Evolutionary conservation across 2,888 invertebrate species (phyloP).

Genomic region (Lissocephala sabroskyi): DNA sequence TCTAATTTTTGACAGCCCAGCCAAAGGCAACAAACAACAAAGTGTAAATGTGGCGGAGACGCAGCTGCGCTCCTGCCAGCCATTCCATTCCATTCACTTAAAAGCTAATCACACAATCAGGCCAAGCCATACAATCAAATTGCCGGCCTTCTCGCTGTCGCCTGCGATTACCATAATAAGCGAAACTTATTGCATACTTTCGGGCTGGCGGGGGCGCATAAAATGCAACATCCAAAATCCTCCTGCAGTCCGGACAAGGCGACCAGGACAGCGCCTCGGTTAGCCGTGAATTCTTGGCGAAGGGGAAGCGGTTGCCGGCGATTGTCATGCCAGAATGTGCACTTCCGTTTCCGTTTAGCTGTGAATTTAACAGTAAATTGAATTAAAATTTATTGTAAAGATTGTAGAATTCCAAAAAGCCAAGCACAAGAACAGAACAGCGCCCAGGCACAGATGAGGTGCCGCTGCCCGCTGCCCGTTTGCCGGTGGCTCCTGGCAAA

Average conservation of each 20-base stretch:
- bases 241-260: no score
- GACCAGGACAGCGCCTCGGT: neutral
- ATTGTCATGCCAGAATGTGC: constrained; percentile 64
- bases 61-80: no score
- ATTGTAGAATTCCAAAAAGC: constrained; percentile 59
- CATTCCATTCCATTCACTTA: constrained; percentile 58
- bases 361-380: constrained; percentile 59
- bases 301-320: constrained; percentile 26
- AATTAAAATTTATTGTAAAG: constrained; percentile 67
- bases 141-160: constrained; percentile 46
- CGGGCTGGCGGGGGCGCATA: constrained; percentile 30
- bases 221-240: constrained; percentile 28
- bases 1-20: no score
- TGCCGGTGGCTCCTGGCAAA: constrained; percentile 33
- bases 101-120: constrained; percentile 27
- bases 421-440: constrained; percentile 11
- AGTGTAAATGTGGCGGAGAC: no score
- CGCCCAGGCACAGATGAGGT: constrained; percentile 7
- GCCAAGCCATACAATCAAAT: constrained; percentile 30
- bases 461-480: constrained; percentile 35
- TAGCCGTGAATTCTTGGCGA: no score
- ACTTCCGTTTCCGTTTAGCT: constrained; percentile 61
- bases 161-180: constrained; percentile 48
- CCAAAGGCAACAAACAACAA: no score
- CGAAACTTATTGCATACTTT: constrained; percentile 47